Base-by-base conservation (phyloP, 2,888 invertebrate genomes). In the Vanessa cardui region DNA sequence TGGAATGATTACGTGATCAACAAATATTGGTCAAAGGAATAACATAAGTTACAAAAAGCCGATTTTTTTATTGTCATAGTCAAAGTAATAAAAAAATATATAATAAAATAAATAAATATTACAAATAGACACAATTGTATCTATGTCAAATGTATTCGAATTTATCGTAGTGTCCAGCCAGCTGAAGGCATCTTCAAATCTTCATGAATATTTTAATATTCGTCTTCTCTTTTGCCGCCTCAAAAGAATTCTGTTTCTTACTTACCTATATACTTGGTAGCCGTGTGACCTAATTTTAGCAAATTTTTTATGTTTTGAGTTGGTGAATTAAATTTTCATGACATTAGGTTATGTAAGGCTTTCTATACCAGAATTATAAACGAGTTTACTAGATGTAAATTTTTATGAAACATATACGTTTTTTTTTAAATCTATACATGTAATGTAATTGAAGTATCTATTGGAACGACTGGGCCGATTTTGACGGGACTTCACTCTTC, bases 161-260 rank as follows among this genome's bases (percentile, higher is more conserved):
- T 33, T 56, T 58, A 21, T 58, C 44, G 47, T 31, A 62, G 56
- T 44, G 66, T 60, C 49, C 56, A 59, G 45, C 46, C 18, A 69
- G 58, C 56, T 66, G 39, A n/a, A 66, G 50, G 50, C 46, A 26
- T 44, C 47, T 58, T 31, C 61, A 64, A 50, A 49, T 62, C 39
- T 44, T 47, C 67, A 67, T 67, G 70, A 70, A 70, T 70, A 70
- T 67, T 70, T 70, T 64, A 67, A 58, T 46, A 61, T 39, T 33
- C 46, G 50, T 47, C 54, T 39, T 45, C 46, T 45, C 58, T 31
- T 49, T 39, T 45, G 44, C 33, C 12, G 50, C 33, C 61, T 67
- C 70, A 67, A 64, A 70, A 52, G 70, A 58, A 15, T 54, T 39
- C 33, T 56, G 12, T 39, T 39, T 45, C 45, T 54, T 49, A 46